phyloP scores from a whole-genome alignment of 92 coral and sea anemone genomes.

The Desmophyllum pertusum region DNA sequence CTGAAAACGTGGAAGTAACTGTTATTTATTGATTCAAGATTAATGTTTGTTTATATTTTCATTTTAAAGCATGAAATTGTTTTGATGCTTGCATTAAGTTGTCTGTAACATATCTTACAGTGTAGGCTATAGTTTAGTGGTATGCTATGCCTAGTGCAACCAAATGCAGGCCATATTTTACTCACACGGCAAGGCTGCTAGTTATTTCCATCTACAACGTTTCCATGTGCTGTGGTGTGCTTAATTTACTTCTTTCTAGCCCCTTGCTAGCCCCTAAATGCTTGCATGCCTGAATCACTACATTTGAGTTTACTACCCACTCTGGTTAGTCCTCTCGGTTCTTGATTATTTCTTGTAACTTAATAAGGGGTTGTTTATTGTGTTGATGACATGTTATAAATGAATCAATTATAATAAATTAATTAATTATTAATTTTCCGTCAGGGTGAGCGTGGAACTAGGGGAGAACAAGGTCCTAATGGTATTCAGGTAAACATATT shows the following conservation, averaged over 20 bases:
- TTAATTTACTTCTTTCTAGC: too few species aligned
- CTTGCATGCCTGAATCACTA: too few species aligned
- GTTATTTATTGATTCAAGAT: too few species aligned
- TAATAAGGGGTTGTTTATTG: background rate
- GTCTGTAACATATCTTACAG: background rate
- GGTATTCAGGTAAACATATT: slow-evolving; percentile 52
- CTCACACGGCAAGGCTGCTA: too few species aligned
- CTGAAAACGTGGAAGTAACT: background rate
- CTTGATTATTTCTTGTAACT: background rate
- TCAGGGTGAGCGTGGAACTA: slow-evolving; percentile 67
- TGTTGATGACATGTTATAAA: background rate
- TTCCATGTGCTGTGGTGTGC: too few species aligned
- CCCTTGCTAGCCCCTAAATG: too few species aligned
- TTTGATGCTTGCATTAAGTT: background rate
- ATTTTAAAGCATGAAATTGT: background rate
- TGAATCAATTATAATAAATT: background rate
- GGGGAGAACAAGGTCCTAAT: slow-evolving; percentile 60
- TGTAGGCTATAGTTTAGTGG: background rate
- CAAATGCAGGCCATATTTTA: too few species aligned
- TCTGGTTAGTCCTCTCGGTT: background rate
- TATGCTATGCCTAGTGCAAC: background rate
- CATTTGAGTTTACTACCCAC: too few species aligned
- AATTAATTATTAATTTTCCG: background rate
- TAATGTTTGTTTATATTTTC: background rate
- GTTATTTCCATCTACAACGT: too few species aligned